phyloP scores from a whole-genome alignment of 2,888 invertebrate species.

The Xestia sexstrigata region DNA sequence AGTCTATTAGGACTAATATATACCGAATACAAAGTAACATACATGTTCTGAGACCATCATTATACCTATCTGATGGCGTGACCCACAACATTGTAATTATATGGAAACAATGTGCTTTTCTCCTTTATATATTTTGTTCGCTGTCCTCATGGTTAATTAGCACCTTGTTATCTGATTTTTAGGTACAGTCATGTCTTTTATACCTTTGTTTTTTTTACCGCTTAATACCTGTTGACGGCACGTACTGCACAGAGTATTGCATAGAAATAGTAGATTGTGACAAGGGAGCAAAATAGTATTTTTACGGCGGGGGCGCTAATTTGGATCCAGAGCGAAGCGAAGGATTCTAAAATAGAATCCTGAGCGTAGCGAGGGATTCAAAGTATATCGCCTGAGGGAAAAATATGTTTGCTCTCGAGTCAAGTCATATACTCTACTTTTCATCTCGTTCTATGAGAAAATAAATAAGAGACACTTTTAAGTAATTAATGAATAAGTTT shows the following conservation, averaged over 20 bases:
- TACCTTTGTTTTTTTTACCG: background rate
- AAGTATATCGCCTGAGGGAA: too few relatives aligned
- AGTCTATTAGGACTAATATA: constrained; percentile 19
- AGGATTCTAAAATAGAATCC: too few relatives aligned
- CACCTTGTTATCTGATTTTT: background rate
- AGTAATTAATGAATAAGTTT: too few relatives aligned
- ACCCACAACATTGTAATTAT: background rate
- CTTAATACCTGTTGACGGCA: background rate
- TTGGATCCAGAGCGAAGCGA: too few relatives aligned
- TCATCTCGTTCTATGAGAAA: too few relatives aligned
- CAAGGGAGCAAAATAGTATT: too few relatives aligned
- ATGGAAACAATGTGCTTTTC: background rate
- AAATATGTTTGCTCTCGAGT: too few relatives aligned
- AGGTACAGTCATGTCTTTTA: background rate
- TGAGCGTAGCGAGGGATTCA: too few relatives aligned
- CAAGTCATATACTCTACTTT: too few relatives aligned
- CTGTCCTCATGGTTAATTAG: background rate
- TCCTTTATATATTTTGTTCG: constrained; percentile 5
- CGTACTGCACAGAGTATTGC: background rate
- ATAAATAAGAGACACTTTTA: too few relatives aligned
- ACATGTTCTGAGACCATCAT: constrained; percentile 18
- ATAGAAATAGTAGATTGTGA: too few relatives aligned
- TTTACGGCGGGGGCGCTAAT: too few relatives aligned
- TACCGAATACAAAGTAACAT: constrained; percentile 13
- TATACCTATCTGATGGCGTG: constrained; percentile 40